phyloP scores from a whole-genome alignment of 2,888 invertebrate genomes.

The Dasysyrphus tricinctus region DNA sequence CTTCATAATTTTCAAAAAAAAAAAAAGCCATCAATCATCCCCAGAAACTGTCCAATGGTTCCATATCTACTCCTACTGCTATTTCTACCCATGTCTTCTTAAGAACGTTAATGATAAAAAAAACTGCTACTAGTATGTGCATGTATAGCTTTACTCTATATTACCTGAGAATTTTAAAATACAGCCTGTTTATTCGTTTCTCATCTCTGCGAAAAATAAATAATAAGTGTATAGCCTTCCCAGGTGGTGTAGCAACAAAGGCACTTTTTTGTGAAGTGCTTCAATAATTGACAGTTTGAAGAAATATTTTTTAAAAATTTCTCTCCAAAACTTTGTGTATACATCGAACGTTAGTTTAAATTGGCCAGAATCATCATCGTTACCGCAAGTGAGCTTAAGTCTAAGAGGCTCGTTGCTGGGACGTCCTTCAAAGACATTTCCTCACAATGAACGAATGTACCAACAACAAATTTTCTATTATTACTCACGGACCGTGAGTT shows the following conservation, averaged over 20 bases:
- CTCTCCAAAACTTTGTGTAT: slow-evolving; percentile 36
- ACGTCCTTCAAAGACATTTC: slow-evolving; percentile 21
- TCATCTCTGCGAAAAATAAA: slow-evolving; percentile 7
- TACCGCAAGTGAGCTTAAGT: slow-evolving; percentile 26
- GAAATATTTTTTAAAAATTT: slow-evolving; percentile 38
- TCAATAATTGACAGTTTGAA: slow-evolving; percentile 46
- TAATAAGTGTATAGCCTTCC: not conserved
- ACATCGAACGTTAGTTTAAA: slow-evolving; percentile 17
- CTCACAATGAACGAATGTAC: not conserved
- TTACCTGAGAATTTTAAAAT: not conserved
- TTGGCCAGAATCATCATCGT: slow-evolving; percentile 48
- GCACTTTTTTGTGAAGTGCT: slow-evolving; percentile 11
- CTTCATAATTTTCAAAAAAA: slow-evolving; percentile 4
- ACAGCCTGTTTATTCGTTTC: slow-evolving; percentile 13
- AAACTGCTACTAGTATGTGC: not conserved
- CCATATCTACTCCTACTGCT: not conserved
- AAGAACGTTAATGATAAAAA: not conserved
- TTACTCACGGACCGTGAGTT: slow-evolving; percentile 44
- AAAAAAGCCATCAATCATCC: slow-evolving; percentile 11
- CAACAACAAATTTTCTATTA: slow-evolving; percentile 18
- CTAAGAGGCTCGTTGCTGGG: slow-evolving; percentile 1
- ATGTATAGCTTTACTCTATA: not conserved
- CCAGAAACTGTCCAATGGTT: not conserved
- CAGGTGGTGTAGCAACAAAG: slow-evolving; percentile 27
- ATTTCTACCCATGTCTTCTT: too few relatives aligned